These are phyloP conservation scores for Acipenser ruthenus DNA, from an alignment of 2,797 vertebrate species.

Conservation along the genomic window DNA sequence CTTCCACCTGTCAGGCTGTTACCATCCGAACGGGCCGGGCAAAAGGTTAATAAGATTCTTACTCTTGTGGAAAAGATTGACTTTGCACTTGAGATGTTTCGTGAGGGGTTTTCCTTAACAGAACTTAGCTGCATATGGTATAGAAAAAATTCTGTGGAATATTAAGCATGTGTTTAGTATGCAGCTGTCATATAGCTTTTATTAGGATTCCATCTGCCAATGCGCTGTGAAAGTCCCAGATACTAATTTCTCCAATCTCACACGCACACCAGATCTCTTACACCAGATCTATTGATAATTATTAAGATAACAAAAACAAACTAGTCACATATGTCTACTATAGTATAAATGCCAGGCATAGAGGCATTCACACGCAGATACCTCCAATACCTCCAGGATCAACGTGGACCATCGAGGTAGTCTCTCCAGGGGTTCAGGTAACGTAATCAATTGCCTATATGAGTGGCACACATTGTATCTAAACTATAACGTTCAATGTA, in stretches of 20 bases:
- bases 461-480: too few relatives aligned
- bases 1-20: slow-evolving; percentile 15
- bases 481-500: too few relatives aligned
- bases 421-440: too few relatives aligned
- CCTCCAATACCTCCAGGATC: too few relatives aligned
- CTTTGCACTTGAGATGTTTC: slow-evolving; percentile 27
- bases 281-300: too few relatives aligned
- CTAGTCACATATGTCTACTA: too few relatives aligned
- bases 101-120: slow-evolving; percentile 28
- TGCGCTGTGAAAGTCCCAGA: slow-evolving; percentile 54
- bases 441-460: too few relatives aligned
- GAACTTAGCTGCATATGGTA: slow-evolving; percentile 39
- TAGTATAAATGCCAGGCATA: too few relatives aligned
- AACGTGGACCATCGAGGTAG: too few relatives aligned
- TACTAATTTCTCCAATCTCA: slow-evolving; percentile 42
- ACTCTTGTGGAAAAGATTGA: slow-evolving; percentile 34
- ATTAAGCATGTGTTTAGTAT: slow-evolving; percentile 59
- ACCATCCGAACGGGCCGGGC: slow-evolving; percentile 8
- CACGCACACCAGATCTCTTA: slow-evolving; percentile 14
- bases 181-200: slow-evolving; percentile 56
- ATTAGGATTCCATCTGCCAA: slow-evolving; percentile 64
- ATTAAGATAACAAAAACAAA: too few relatives aligned
- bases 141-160: slow-evolving; percentile 54
- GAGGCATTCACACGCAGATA: too few relatives aligned
- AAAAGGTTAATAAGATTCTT: slow-evolving; percentile 55